phyloP scores from a whole-genome alignment of 2,888 invertebrate species.

The Conistra vaccinii region DNA sequence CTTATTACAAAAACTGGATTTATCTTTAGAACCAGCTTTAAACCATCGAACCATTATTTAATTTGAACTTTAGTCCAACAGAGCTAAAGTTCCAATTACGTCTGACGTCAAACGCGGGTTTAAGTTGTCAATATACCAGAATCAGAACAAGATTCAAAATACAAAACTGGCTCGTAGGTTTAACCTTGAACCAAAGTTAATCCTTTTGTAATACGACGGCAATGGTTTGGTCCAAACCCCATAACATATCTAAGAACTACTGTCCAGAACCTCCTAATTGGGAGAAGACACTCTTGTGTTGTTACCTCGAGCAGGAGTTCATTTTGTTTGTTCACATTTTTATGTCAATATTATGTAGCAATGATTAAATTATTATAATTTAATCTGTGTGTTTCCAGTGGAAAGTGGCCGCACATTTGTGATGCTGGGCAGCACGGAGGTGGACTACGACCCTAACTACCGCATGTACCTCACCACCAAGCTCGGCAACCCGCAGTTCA shows the following conservation, averaged over 20 bases:
- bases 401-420: slow-evolving; percentile 95
- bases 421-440: slow-evolving; percentile 96
- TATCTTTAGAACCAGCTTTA: background rate
- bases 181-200: no score
- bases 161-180: no score
- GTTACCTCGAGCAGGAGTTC: background rate
- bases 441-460: slow-evolving; percentile 97
- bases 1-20: background rate
- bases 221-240: no score
- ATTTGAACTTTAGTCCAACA: background rate
- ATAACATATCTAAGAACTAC: no score
- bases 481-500: slow-evolving; percentile 96
- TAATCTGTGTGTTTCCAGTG: slow-evolving; percentile 76
- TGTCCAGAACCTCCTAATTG: no score
- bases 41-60: background rate
- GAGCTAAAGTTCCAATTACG: no score
- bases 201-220: no score
- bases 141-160: no score
- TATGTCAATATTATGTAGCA: background rate
- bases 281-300: background rate
- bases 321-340: background rate
- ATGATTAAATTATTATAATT: background rate
- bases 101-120: background rate
- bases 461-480: slow-evolving; percentile 97
- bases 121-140: no score